Conservation (phyloP, 2,113 vertebrate genomes). For the Carollia perspicillata region DNA sequence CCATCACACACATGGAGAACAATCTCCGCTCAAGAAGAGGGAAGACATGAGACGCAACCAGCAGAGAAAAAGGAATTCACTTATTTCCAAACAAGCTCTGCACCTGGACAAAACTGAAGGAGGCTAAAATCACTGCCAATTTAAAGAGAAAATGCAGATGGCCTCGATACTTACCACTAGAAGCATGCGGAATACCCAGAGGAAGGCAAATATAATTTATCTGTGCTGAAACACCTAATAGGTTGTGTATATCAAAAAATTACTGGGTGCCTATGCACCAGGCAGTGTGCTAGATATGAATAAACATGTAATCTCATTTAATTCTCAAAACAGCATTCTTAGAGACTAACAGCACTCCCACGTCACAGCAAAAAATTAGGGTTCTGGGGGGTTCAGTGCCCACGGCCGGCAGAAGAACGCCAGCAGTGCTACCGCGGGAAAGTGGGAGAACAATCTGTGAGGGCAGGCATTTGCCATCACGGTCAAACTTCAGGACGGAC, state of each 20-base stretch:
- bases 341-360: not conserved
- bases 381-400: not conserved
- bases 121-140: not conserved
- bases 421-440: not conserved
- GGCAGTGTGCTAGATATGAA: not conserved
- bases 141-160: not conserved
- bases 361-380: not conserved
- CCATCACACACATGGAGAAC: not conserved
- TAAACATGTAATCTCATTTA: not conserved
- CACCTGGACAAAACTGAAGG: not conserved
- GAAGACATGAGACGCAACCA: not conserved
- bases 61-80: not conserved
- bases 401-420: not conserved
- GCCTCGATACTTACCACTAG: not conserved
- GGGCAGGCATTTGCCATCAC: slow-evolving; percentile 83
- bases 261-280: not conserved
- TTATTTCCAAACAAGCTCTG: not conserved
- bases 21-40: not conserved
- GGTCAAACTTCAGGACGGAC: slow-evolving; percentile 78
- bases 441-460: slow-evolving; percentile 72
- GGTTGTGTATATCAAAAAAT: not conserved
- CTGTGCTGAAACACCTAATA: not conserved
- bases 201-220: slow-evolving; percentile 14
- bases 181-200: not conserved
- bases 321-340: not conserved